phyloP scores from a whole-genome alignment of 2,113 vertebrate genomes.

The Aptenodytes forsteri region DNA sequence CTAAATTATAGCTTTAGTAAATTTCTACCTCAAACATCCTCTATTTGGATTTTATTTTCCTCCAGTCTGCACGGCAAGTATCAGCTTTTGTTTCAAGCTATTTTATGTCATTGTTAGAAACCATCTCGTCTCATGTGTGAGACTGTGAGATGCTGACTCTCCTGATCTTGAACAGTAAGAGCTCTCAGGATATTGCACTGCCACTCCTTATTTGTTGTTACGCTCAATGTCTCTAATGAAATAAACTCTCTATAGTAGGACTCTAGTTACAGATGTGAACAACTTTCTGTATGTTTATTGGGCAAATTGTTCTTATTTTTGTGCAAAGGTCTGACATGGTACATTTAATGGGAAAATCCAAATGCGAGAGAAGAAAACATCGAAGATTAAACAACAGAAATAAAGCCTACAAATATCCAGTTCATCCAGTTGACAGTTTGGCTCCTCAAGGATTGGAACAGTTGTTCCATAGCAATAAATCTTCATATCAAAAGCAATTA shows the following conservation, averaged over 20 bases:
- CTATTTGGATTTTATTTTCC: not conserved
- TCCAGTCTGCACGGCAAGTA: not conserved
- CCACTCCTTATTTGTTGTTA: not conserved
- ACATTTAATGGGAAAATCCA: not conserved
- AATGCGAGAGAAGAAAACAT: not conserved
- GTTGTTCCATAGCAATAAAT: not conserved
- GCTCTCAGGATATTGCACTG: not conserved
- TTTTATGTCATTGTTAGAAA: not conserved
- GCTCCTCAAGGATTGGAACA: not conserved
- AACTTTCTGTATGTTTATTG: not conserved
- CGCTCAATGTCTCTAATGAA: not conserved
- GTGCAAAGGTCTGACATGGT: not conserved
- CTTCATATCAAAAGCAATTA: not conserved
- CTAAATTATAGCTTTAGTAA: not conserved
- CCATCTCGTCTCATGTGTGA: accelerated
- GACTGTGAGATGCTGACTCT: not conserved
- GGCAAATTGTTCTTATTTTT: not conserved
- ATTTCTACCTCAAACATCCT: not conserved
- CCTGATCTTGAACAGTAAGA: not conserved
- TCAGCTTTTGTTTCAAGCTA: not conserved
- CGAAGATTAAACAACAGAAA: not conserved
- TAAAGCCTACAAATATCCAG: not conserved
- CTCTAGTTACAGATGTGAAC: not conserved
- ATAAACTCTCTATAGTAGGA: not conserved
- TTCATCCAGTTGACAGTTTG: not conserved